Conservation (phyloP, 2,113 vertebrate genomes). For the Zosterops japonicus region DNA sequence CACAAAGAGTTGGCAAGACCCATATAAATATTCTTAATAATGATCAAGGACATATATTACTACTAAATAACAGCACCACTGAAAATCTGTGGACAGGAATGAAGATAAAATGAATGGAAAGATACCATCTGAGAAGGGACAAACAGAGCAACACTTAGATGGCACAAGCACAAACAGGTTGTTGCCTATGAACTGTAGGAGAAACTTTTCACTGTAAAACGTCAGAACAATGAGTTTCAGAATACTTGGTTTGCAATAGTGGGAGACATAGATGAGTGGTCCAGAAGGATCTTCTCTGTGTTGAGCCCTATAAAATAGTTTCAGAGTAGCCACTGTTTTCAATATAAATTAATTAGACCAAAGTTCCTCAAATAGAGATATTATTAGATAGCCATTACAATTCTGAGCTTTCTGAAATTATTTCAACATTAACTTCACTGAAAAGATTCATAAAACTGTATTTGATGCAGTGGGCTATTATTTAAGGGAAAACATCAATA, state of each 20-base stretch:
- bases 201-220: rapidly evolving
- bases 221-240: neutral
- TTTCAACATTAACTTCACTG: neutral
- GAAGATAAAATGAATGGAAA: neutral
- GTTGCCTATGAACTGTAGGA: neutral
- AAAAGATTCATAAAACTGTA: neutral
- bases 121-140: neutral
- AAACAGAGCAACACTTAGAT: neutral
- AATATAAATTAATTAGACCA: neutral
- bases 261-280: neutral
- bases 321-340: neutral
- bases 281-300: neutral
- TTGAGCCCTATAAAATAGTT: neutral
- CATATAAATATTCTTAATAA: neutral
- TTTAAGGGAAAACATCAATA: neutral
- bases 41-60: neutral
- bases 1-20: rapidly evolving
- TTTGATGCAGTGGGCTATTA: neutral
- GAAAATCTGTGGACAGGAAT: neutral
- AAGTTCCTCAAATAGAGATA: neutral
- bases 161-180: neutral
- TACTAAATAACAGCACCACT: neutral
- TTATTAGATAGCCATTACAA: neutral
- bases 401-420: neutral
- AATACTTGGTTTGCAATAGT: neutral